Percentiles rank a stretch among this genome's conserved stretches.
Conservation (phyloP, 2,113 vertebrate genomes). For the Neogale vison region DNA sequence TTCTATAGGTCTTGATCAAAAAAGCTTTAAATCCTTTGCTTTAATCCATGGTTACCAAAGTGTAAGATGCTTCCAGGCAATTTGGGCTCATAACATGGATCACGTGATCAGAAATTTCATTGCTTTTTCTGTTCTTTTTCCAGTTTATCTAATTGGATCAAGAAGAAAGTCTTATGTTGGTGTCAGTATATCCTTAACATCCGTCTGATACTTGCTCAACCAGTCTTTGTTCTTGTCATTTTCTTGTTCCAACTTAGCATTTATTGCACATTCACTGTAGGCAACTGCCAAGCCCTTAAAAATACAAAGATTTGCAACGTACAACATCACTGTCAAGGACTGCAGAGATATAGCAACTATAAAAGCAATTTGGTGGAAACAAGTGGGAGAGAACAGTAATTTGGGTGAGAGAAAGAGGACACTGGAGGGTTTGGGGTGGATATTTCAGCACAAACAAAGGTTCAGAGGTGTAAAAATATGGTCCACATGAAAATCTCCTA, state of each 20-base stretch:
- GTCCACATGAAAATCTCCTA: not conserved
- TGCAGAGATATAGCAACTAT: not conserved
- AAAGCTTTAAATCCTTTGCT: not conserved
- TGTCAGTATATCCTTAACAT: not conserved
- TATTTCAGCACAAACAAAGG: not conserved
- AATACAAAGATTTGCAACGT: not conserved
- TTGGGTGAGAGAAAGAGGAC: not conserved
- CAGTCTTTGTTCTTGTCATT: not conserved
- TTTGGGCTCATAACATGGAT: not conserved
- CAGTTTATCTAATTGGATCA: not conserved
- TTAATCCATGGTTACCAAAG: not conserved
- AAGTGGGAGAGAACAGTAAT: not conserved
- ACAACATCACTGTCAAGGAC: not conserved
- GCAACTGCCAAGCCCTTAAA: not conserved
- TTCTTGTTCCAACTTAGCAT: not conserved
- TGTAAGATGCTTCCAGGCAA: not conserved
- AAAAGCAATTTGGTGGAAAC: not conserved
- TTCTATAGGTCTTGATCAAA: not conserved
- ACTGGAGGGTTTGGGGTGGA: accelerated
- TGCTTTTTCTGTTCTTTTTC: not conserved
- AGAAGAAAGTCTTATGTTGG: not conserved
- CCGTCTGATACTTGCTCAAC: not conserved
- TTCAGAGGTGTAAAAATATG: not conserved
- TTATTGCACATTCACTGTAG: conserved; percentile 45
- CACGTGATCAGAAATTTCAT: not conserved